These are phyloP conservation scores for Pristis pectinata DNA, from an alignment of 2,797 vertebrate species.

Conservation along the genomic window DNA sequence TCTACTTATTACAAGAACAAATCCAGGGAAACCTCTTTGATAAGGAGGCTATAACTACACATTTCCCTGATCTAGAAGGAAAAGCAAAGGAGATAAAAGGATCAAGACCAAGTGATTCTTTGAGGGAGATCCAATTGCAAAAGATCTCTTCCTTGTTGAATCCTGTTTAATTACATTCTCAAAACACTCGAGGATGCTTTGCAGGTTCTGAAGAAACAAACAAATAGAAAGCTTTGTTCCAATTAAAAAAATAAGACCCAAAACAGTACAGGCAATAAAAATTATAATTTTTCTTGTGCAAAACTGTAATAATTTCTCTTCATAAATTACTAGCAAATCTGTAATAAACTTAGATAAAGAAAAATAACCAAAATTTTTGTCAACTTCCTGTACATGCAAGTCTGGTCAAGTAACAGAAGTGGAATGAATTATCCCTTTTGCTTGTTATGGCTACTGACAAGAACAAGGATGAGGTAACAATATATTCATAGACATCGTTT, in stretches of 20 bases:
- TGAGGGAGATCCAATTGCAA: neutral
- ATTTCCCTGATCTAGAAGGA: neutral
- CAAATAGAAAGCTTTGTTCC: neutral
- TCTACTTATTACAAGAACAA: neutral
- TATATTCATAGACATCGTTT: constrained; percentile 10
- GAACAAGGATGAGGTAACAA: constrained; percentile 27
- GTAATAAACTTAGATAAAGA: constrained; percentile 35
- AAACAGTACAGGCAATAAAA: constrained; percentile 19
- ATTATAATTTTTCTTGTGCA: constrained; percentile 36
- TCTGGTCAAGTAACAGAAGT: constrained; percentile 29
- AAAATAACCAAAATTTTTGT: constrained; percentile 28
- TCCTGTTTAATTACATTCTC: constrained; percentile 21
- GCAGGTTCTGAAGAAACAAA: neutral
- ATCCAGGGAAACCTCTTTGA: neutral
- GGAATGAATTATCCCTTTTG: constrained; percentile 26
- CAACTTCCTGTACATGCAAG: constrained; percentile 34
- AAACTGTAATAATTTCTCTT: constrained; percentile 32
- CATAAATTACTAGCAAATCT: constrained; percentile 35
- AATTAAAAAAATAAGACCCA: neutral
- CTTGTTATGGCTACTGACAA: constrained; percentile 17
- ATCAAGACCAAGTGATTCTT: neutral
- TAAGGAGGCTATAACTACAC: neutral
- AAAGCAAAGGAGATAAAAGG: neutral
- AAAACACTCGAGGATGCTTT: neutral
- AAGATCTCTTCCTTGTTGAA: neutral